Evolutionary conservation across 1,140 invertebrate species (phyloP).

Genomic region (Drosophila elegans): DNA sequence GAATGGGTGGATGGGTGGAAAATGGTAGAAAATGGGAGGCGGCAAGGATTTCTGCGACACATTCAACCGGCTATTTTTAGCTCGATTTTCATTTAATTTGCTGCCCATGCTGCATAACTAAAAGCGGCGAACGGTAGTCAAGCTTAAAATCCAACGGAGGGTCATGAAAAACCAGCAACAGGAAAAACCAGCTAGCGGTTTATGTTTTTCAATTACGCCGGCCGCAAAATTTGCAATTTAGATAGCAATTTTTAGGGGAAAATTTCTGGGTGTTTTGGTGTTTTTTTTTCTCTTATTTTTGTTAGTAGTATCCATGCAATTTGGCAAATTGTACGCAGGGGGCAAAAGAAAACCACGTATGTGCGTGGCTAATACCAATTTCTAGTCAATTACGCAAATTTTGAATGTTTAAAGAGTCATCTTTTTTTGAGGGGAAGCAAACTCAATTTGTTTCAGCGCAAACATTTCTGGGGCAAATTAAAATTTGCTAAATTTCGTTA

Average conservation of each 20-base stretch:
- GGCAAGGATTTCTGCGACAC: conserved; percentile 55
- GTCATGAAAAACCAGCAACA: conserved; percentile 4
- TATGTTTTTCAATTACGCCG: conserved; percentile 79
- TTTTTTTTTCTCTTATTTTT: conserved; percentile 24
- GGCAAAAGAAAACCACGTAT: conserved; percentile 14
- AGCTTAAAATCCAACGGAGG: conserved; percentile 18
- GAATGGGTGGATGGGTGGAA: conserved; percentile 2
- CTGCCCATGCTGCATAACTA: conserved; percentile 79
- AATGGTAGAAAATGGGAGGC: conserved; percentile 8
- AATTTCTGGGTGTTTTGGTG: conserved; percentile 19
- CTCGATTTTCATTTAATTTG: conserved; percentile 80
- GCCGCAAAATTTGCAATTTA: conserved; percentile 80
- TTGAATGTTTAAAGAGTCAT: conserved; percentile 49
- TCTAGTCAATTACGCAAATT: conserved; percentile 56
- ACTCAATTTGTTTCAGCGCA: conserved; percentile 30
- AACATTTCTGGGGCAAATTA: conserved; percentile 17
- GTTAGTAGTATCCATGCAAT: conserved; percentile 43
- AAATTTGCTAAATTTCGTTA: conserved; percentile 25
- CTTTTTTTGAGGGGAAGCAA: conserved; percentile 22
- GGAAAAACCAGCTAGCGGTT: conserved; percentile 21
- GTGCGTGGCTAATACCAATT: conserved; percentile 45
- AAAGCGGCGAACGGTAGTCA: conserved; percentile 63
- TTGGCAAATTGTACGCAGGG: conserved; percentile 43
- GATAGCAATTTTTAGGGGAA: conserved; percentile 60
- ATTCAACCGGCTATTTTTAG: conserved; percentile 75